A percentile compares a stretch with the other conserved stretches of the same genome.
Evolutionary conservation across 2,888 invertebrate species (phyloP).

Genomic region (Poecilobothrus nobilitatus): DNA sequence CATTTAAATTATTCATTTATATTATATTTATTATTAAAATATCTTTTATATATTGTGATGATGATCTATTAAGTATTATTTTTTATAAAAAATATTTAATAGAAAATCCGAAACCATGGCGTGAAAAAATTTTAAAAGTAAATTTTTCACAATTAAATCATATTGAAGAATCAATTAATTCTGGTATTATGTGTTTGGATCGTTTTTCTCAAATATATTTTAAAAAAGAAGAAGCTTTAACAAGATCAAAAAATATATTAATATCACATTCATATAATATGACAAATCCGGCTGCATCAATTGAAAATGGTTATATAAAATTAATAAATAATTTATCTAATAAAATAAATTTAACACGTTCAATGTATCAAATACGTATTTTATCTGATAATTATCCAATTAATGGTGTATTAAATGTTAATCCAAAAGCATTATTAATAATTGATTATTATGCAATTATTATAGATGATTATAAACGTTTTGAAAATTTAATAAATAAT

Average conservation of each 20-base stretch:
- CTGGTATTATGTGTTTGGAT: background rate
- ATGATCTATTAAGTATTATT: too few relatives aligned
- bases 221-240: constrained; percentile 14
- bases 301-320: constrained; percentile 34
- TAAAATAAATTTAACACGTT: constrained; percentile 21
- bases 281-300: constrained; percentile 38
- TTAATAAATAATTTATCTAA: constrained; percentile 33
- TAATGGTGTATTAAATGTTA: constrained; percentile 18
- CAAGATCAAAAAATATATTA: constrained; percentile 34
- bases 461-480: constrained; percentile 30
- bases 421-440: constrained; percentile 24
- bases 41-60: too few relatives aligned
- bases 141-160: background rate
- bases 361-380: constrained; percentile 30
- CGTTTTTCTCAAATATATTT: background rate
- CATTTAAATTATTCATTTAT: background rate
- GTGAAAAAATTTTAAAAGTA: background rate
- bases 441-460: constrained; percentile 38
- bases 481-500: constrained; percentile 27
- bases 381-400: constrained; percentile 28
- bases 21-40: background rate
- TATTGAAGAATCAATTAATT: background rate
- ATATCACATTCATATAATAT: constrained; percentile 34
- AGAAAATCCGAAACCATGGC: background rate
- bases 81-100: background rate